Percentiles rank a stretch among this genome's conserved stretches.
Evolutionary conservation across 1,140 invertebrate species (phyloP).

Genomic region (Muscidifurax raptorellus): DNA sequence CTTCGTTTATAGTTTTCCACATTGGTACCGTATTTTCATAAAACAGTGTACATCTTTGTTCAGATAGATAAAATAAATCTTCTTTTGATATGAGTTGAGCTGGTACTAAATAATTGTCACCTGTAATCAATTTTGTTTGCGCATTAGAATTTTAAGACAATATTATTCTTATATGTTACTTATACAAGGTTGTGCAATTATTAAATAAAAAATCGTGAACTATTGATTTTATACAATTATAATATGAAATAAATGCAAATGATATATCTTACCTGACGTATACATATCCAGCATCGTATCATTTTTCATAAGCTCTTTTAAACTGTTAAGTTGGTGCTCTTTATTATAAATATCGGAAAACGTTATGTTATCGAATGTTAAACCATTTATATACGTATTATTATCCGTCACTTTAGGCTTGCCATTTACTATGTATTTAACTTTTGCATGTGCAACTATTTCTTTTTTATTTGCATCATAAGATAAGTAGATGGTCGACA

Average conservation of each 20-base stretch:
- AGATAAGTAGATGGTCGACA: background rate
- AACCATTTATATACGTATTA: background rate
- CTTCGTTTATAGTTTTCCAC: constrained; percentile 54
- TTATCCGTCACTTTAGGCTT: background rate
- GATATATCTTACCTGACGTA: background rate
- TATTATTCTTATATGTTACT: too few species aligned
- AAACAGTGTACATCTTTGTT: constrained; percentile 79
- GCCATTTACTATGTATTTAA: background rate
- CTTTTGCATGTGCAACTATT: background rate
- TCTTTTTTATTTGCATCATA: background rate
- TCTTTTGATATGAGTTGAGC: background rate
- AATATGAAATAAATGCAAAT: too few species aligned
- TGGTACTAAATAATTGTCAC: constrained; percentile 1
- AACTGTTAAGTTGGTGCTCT: background rate
- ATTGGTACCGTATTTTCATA: constrained; percentile 77
- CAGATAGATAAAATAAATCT: background rate
- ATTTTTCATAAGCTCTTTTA: background rate
- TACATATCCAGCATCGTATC: background rate
- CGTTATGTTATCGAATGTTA: background rate
- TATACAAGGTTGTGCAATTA: background rate
- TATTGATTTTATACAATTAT: background rate
- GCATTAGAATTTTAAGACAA: too few species aligned
- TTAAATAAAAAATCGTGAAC: background rate
- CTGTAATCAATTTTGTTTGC: background rate
- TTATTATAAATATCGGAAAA: constrained; percentile 7